Percentiles rank a stretch among this genome's conserved stretches.
phyloP scores from a whole-genome alignment of 2,113 vertebrate species.

The Apodemus sylvaticus region DNA sequence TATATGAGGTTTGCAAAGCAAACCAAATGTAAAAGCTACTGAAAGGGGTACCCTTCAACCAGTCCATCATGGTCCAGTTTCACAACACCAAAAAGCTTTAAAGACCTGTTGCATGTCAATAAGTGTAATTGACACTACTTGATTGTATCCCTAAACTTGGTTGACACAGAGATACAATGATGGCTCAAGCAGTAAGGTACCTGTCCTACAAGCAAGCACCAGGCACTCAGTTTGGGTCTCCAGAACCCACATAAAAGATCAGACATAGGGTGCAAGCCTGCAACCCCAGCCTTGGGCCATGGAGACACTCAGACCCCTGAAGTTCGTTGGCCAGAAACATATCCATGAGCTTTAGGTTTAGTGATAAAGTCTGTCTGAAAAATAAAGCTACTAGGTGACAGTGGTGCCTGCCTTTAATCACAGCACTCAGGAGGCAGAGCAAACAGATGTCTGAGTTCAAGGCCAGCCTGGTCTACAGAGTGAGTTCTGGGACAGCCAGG shows the following conservation, averaged over 20 bases:
- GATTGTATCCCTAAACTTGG: background rate
- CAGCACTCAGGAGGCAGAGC: background rate
- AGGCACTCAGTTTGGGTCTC: background rate
- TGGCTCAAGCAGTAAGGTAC: background rate
- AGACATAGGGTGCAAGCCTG: background rate
- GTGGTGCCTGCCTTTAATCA: background rate
- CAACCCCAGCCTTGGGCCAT: background rate
- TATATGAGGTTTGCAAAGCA: background rate
- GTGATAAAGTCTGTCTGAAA: background rate
- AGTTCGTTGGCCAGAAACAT: background rate
- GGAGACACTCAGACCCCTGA: background rate
- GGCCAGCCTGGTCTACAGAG: background rate
- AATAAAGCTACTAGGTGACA: background rate
- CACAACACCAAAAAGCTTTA: background rate
- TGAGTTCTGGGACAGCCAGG: background rate
- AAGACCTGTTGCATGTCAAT: background rate
- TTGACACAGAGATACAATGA: background rate
- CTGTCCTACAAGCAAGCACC: background rate
- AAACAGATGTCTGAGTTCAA: background rate
- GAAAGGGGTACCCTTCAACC: background rate
- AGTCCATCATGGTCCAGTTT: background rate
- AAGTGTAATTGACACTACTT: background rate
- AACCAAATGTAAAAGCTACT: background rate
- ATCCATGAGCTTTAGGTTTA: background rate
- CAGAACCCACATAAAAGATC: background rate